phyloP scores from a whole-genome alignment of 2,113 vertebrate genomes.

The Narcine bancroftii region DNA sequence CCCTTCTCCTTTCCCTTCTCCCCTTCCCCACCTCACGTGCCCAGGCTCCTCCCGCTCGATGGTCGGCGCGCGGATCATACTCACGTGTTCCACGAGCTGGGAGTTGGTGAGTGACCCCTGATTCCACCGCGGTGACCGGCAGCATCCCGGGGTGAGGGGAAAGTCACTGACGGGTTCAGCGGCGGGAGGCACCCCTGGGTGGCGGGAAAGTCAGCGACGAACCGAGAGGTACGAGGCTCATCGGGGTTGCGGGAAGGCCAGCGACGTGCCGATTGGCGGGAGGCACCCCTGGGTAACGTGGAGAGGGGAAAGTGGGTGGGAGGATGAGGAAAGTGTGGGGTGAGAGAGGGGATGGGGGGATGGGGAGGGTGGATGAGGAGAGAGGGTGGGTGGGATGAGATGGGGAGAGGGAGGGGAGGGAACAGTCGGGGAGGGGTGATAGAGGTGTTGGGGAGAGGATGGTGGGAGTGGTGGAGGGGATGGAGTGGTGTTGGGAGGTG shows the following conservation, averaged over 20 bases:
- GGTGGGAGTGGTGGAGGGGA: background rate
- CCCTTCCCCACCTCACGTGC: fast-evolving
- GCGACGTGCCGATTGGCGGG: constrained; percentile 8
- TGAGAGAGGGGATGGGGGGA: too few relatives aligned
- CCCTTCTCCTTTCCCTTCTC: constrained; percentile 33
- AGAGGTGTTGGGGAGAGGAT: fast-evolving
- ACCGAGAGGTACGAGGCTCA: too few relatives aligned
- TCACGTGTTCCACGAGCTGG: too few relatives aligned
- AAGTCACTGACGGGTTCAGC: constrained; percentile 38
- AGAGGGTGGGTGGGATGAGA: too few relatives aligned
- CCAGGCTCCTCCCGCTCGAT: background rate
- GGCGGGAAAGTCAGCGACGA: constrained; percentile 38
- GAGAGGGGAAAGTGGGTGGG: too few relatives aligned
- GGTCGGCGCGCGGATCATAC: background rate
- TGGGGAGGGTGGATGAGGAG: too few relatives aligned
- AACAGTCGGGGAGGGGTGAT: background rate
- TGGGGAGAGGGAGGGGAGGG: too few relatives aligned
- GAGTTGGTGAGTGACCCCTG: fast-evolving
- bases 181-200: background rate
- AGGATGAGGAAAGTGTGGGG: too few relatives aligned
- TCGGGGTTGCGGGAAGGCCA: constrained; percentile 40
- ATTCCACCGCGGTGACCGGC: constrained; percentile 24
- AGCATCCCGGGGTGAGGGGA: constrained; percentile 35
- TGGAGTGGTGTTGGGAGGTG: too few relatives aligned
- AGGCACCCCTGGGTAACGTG: background rate